Base-by-base conservation (phyloP, 2,797 vertebrate genomes). In the Etheostoma nigrum region DNA sequence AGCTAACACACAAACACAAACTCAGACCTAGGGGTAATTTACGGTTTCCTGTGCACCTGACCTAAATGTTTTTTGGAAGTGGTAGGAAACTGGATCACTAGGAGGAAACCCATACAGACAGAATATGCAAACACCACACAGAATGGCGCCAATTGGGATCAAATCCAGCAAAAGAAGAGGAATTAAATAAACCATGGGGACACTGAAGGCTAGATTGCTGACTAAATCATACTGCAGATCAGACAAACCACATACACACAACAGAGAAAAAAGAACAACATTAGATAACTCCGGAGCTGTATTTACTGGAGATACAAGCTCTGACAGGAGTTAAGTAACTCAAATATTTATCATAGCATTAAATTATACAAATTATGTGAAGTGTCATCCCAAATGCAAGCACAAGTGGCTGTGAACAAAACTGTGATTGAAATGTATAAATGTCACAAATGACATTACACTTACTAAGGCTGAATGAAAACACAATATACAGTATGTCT, bases 41-140 rank as follows among this genome's bases (percentile, higher is more conserved):
- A 42, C 15, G 27, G 57, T 40, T 77, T 67, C 62, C 57, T 19
- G 33, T 23, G 33, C 44, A 21, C 8, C 63, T 74, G 61, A 74
- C 57, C 62, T 44, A n/a, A 67, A 67, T 64, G 52, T 71, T 42
- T 69, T 40, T 65, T 30, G 15, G 36, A 51, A 67, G 15, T 19
- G 49, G 61, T 15, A 73, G 60, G 53, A 84, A 73, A 68, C 36
- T 59, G 45, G 48, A 73, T 44, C 64, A 65, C 15, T 3, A n/a
- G 36, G 25, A 61, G 60, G 42, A 23, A 53, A 48, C 27, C 3
- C 3, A 42, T 3, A 3, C 65, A 72, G 47, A 54, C 30, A 52
- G 33, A 47, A 54, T 6, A 47, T 23, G 21, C 21, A 62, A 67
- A 58, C n/a, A 8, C 8, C 14, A 52, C 47, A 54, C 45, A 65